Percentiles rank a stretch among this genome's conserved stretches.
Conservation (phyloP, 2,888 invertebrate species). For the Eupithecia subfuscata region DNA sequence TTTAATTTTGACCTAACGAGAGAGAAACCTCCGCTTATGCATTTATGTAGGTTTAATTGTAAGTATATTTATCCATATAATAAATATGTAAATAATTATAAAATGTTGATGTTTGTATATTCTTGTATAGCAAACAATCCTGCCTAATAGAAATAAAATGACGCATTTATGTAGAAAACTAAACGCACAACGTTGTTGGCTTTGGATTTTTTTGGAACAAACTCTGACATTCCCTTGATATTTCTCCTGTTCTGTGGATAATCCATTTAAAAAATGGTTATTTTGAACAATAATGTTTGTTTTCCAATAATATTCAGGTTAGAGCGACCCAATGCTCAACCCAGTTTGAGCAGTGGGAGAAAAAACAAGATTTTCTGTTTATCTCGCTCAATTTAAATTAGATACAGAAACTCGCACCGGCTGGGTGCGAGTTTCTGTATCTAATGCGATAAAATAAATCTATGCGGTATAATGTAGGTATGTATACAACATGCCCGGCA, state of each 20-base stretch:
- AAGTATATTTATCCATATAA: constrained; percentile 1
- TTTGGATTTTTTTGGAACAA: background rate
- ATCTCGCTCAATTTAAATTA: too few relatives aligned
- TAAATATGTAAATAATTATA: constrained; percentile 1
- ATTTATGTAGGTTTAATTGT: background rate
- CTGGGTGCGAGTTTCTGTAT: too few relatives aligned
- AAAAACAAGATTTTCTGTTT: too few relatives aligned
- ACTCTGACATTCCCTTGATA: background rate
- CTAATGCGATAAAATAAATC: too few relatives aligned
- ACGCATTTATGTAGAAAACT: background rate
- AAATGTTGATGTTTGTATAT: constrained; percentile 17
- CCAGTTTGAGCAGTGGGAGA: too few relatives aligned
- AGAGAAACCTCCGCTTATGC: background rate
- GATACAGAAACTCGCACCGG: too few relatives aligned
- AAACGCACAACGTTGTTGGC: background rate
- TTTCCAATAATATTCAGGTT: too few relatives aligned
- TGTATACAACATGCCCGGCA: too few relatives aligned
- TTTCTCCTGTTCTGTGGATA: background rate
- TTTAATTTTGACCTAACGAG: background rate
- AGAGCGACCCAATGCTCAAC: too few relatives aligned
- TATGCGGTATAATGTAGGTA: too few relatives aligned
- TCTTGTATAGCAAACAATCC: constrained; percentile 15
- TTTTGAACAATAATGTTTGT: background rate
- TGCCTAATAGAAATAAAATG: constrained; percentile 9
- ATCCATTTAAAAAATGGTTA: background rate